Evolutionary conservation across 2,113 vertebrate species (phyloP).

Genomic region (Mohoua ochrocephala): DNA sequence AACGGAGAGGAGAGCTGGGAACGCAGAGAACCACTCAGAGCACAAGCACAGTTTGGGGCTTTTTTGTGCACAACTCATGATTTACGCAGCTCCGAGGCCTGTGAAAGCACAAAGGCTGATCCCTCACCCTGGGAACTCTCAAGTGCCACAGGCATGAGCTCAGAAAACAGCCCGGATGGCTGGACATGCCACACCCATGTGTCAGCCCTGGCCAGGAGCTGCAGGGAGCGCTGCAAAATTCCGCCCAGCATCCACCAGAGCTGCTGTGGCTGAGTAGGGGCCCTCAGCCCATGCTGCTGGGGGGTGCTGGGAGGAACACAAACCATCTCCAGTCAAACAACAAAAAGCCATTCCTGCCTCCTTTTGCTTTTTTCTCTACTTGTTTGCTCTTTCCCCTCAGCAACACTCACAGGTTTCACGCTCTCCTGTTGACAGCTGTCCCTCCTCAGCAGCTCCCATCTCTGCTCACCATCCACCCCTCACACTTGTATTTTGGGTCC

Average conservation of each 20-base stretch:
- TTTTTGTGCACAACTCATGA: neutral
- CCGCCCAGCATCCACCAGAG: too few species aligned
- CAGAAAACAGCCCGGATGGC: neutral
- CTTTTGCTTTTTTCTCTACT: neutral
- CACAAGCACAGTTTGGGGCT: neutral
- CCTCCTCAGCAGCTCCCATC: neutral
- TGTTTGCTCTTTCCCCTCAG: neutral
- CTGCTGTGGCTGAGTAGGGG: neutral
- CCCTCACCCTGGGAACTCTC: neutral
- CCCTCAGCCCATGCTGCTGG: neutral
- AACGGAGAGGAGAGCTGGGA: neutral
- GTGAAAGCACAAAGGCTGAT: neutral
- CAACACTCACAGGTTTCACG: neutral
- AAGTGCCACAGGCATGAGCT: neutral
- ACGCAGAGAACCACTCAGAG: neutral
- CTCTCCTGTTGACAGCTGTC: neutral
- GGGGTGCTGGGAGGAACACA: neutral
- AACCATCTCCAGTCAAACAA: neutral
- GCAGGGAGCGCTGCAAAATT: neutral
- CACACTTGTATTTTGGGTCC: neutral
- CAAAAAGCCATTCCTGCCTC: neutral
- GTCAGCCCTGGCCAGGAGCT: neutral
- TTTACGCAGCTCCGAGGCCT: neutral
- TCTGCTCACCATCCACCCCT: neutral
- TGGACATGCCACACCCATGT: rapidly evolving